phyloP scores from a whole-genome alignment of 2,888 invertebrate genomes.

The Morpho deidamia region DNA sequence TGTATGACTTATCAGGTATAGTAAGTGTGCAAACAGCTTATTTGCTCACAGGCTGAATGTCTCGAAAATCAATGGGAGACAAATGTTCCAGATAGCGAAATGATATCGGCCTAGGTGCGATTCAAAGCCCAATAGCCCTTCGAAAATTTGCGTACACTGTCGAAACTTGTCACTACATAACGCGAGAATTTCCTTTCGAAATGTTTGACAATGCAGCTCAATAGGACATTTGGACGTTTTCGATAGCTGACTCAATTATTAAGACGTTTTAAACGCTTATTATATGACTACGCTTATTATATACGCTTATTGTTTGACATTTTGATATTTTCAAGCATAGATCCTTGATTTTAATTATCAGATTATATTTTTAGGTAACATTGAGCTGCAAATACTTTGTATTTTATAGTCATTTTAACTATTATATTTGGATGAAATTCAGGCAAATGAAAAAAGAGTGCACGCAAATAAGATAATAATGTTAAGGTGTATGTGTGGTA shows the following conservation, averaged over 20 bases:
- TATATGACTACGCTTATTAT: too few species aligned
- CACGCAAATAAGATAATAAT: too few species aligned
- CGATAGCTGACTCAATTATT: constrained; percentile 10
- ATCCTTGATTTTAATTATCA: background rate
- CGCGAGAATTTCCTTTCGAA: constrained; percentile 27
- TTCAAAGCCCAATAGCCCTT: constrained; percentile 41
- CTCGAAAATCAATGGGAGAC: constrained; percentile 49
- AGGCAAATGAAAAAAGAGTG: too few species aligned
- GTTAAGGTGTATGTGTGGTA: too few species aligned
- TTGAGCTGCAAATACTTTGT: too few species aligned
- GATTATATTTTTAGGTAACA: background rate
- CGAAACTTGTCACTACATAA: constrained; percentile 25
- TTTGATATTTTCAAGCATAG: background rate
- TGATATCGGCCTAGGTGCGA: constrained; percentile 49
- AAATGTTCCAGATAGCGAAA: constrained; percentile 53
- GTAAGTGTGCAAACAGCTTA: constrained; percentile 2
- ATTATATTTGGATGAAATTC: too few species aligned
- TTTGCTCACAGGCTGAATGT: constrained; percentile 24
- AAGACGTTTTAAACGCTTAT: background rate
- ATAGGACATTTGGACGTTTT: constrained; percentile 15
- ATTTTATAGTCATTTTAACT: too few species aligned
- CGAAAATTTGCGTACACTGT: constrained; percentile 39
- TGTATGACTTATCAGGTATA: too few species aligned
- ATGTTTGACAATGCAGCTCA: constrained; percentile 18
- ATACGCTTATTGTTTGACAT: constrained; percentile 3